Percentiles rank a stretch among this genome's conserved stretches.
Conservation (phyloP, 1,140 invertebrate genomes). For the Pemphigus obesinymphae region DNA sequence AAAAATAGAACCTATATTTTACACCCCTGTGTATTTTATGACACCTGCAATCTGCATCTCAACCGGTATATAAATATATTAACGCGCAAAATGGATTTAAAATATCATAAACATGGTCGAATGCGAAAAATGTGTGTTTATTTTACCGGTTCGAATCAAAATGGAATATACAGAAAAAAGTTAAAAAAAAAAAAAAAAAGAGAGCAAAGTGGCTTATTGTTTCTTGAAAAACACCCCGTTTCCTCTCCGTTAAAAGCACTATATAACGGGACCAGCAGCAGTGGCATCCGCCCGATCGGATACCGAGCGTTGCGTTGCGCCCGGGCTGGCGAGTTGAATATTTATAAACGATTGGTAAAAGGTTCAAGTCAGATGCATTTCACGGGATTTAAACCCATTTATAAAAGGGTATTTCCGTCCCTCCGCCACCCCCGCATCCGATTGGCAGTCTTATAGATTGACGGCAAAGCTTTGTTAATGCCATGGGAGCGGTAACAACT, state of each 20-base stretch:
- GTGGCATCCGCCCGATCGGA: not conserved
- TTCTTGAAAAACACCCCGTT: not conserved
- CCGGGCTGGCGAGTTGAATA: slow-evolving; percentile 21
- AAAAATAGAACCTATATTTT: not conserved
- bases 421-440: not conserved
- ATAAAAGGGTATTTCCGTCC: slow-evolving; percentile 28
- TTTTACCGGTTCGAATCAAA: not conserved
- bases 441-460: slow-evolving; percentile 35
- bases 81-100: not conserved
- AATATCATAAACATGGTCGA: not conserved
- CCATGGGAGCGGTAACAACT: slow-evolving; percentile 40
- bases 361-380: slow-evolving; percentile 41
- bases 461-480: slow-evolving; percentile 38
- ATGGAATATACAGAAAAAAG: no score
- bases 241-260: slow-evolving; percentile 6
- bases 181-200: no score
- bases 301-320: not conserved
- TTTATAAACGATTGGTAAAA: slow-evolving; percentile 41
- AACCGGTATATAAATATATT: not conserved
- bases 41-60: no score
- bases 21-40: not conserved
- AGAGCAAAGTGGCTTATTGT: slow-evolving; percentile 1
- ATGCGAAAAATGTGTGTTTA: not conserved
- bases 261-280: not conserved
- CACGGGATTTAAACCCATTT: slow-evolving; percentile 40